Evolutionary conservation across 1,140 invertebrate species (phyloP).

Genomic region (Ganaspis sp.): DNA sequence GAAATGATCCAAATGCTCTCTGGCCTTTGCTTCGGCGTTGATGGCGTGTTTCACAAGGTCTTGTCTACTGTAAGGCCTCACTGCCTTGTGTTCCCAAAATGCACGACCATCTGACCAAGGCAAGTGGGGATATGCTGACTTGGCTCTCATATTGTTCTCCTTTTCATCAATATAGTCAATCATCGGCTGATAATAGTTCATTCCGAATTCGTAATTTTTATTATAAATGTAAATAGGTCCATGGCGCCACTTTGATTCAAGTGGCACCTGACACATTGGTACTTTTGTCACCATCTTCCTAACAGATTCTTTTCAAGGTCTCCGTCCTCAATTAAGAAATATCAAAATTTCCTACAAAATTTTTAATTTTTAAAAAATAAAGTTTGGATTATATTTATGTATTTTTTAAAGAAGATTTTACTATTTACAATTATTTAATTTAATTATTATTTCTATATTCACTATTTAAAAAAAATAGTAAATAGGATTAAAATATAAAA

Average conservation of each 20-base stretch:
- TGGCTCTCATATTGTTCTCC: slow-evolving; percentile 58
- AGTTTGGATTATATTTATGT: no score
- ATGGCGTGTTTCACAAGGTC: slow-evolving; percentile 81
- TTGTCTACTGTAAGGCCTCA: slow-evolving; percentile 79
- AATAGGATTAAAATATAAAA: no score
- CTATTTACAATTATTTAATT: no score
- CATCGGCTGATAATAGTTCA: slow-evolving; percentile 90
- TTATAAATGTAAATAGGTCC: slow-evolving; percentile 82
- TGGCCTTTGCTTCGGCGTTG: slow-evolving; percentile 81
- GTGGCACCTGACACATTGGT: slow-evolving; percentile 73
- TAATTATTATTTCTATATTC: no score
- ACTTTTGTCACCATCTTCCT: slow-evolving; percentile 64
- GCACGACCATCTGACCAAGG: slow-evolving; percentile 84
- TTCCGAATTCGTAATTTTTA: slow-evolving; percentile 87
- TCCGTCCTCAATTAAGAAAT: no score
- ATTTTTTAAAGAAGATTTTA: no score
- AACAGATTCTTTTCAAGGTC: not conserved
- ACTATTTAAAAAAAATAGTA: no score
- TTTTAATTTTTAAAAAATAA: no score
- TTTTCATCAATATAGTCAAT: slow-evolving; percentile 85
- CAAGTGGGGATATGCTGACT: slow-evolving; percentile 76
- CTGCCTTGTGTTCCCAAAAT: slow-evolving; percentile 73
- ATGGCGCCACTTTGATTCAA: slow-evolving; percentile 69
- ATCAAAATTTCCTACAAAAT: no score
- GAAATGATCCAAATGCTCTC: slow-evolving; percentile 79